Conservation (phyloP, 2,888 invertebrate genomes). For the Acanthosoma haemorrhoidale region DNA sequence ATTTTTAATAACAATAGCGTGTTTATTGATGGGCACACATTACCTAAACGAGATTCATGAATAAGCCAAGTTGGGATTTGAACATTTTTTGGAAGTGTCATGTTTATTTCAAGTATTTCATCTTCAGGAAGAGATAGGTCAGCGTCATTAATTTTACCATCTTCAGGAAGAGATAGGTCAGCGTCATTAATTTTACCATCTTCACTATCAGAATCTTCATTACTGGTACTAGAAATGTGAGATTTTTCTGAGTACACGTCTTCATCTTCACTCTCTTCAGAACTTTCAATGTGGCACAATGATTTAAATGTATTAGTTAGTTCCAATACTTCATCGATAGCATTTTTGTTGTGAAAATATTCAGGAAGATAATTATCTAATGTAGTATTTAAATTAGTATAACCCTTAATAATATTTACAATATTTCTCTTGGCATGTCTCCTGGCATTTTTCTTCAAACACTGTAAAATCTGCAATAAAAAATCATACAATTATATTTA, state of each 20-base stretch:
- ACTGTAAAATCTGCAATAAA: constrained; percentile 51
- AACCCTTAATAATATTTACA: constrained; percentile 59
- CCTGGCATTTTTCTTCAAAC: constrained; percentile 55
- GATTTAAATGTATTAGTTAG: constrained; percentile 18
- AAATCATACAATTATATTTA: neutral
- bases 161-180: neutral
- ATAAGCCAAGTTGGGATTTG: constrained; percentile 60
- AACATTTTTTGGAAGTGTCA: neutral
- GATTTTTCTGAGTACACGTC: constrained; percentile 6
- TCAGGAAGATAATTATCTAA: constrained; percentile 34
- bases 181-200: constrained; percentile 39
- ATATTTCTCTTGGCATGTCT: constrained; percentile 54
- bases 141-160: neutral
- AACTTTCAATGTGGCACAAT: constrained; percentile 15
- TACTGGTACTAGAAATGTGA: constrained; percentile 35
- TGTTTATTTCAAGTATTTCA: neutral
- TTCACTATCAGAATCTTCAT: constrained; percentile 42
- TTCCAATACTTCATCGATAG: neutral
- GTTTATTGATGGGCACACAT: constrained; percentile 61
- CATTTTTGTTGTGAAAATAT: neutral
- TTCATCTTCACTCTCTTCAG: constrained; percentile 30
- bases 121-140: neutral
- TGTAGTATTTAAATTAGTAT: constrained; percentile 46
- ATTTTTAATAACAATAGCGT: constrained; percentile 61
- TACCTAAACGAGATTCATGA: constrained; percentile 55